Evolutionary conservation across 1,140 invertebrate genomes (phyloP), one percentile per base, ranked within the genome.

Genomic region (Streblospio benedicti): DNA sequence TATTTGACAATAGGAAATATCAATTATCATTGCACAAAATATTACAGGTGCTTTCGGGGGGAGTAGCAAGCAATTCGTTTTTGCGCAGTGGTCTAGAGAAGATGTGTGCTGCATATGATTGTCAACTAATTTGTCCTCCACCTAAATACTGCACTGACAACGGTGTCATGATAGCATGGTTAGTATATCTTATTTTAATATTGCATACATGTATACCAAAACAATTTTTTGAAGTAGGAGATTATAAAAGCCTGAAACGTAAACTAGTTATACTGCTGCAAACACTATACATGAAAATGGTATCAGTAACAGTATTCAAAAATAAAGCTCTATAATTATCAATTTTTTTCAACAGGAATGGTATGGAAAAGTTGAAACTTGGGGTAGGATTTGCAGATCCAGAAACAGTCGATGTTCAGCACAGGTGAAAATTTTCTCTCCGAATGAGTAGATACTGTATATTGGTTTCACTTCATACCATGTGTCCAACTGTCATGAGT

Each of bases 81-180:
- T 86, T 98, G 18, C 83, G 83, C 49, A 76, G 81, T 60, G 82
- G 83, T 54, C 74, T 99, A 4, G 80, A 68, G 74, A 64, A 84
- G 59, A 67, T 95, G 45, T 89, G 88, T 70, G 62, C 81, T 3
- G 77, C 85, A 60, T 81, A 83, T 64, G 80, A 79, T 27, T 91
- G 85, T 63, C 67, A 79, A 80, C 66, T 81, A 87, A 20, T 82
- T 83, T 82, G 86, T 64, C 92, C 94, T 20, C 88, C 90, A 16
- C 83, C 86, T n/a, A 82, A 84, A 69, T 81, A 96, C 0, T 98
- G 95, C 71, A 94, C 90, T 2, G 96, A 99, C 75, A 99, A 99
- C 84, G 96, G 94, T 20, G 82, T 95, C n/a, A 99, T 99, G 96
- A 93, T 98, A 65, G 95, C 95, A 23, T 98, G 95, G 95, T 76